phyloP scores from a whole-genome alignment of 2,797 vertebrate genomes.

The Threskiornis aethiopicus region DNA sequence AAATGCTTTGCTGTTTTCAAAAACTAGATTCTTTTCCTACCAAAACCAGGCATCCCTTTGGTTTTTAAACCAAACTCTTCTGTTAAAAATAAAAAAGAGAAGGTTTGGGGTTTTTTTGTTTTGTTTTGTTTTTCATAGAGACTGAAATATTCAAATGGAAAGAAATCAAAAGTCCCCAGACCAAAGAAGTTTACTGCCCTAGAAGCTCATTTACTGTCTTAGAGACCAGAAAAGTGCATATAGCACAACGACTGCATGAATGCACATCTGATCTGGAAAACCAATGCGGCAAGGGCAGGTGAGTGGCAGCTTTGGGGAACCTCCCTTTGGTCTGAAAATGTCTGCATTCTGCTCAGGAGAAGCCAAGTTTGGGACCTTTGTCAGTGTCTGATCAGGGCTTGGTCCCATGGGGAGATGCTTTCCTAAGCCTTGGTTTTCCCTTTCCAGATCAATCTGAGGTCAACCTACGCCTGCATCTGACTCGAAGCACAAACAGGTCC shows the following conservation, averaged over 20 bases:
- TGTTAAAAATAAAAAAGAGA: not conserved
- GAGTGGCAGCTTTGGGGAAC: not conserved
- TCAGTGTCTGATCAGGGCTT: not conserved
- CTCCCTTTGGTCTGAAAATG: not conserved
- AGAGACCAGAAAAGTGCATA: not conserved
- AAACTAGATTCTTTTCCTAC: not conserved
- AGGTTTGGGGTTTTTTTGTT: not conserved
- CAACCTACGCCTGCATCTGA: not conserved
- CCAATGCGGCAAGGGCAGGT: not conserved
- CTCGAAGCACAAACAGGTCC: too few relatives aligned
- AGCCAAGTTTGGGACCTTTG: not conserved
- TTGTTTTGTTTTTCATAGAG: not conserved
- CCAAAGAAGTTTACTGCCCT: not conserved
- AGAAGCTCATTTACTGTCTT: not conserved
- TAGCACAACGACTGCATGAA: not conserved
- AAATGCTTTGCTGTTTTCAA: not conserved
- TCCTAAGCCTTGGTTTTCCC: not conserved
- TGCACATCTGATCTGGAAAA: not conserved
- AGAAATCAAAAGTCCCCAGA: not conserved
- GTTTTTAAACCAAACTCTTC: not conserved
- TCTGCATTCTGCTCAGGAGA: not conserved
- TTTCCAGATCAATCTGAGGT: not conserved
- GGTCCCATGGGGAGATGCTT: not conserved
- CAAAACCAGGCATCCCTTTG: not conserved
- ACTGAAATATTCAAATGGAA: not conserved